Percentiles rank a stretch among this genome's conserved stretches.
Conservation (phyloP, 2,797 vertebrate species). For the Columba guinea region DNA sequence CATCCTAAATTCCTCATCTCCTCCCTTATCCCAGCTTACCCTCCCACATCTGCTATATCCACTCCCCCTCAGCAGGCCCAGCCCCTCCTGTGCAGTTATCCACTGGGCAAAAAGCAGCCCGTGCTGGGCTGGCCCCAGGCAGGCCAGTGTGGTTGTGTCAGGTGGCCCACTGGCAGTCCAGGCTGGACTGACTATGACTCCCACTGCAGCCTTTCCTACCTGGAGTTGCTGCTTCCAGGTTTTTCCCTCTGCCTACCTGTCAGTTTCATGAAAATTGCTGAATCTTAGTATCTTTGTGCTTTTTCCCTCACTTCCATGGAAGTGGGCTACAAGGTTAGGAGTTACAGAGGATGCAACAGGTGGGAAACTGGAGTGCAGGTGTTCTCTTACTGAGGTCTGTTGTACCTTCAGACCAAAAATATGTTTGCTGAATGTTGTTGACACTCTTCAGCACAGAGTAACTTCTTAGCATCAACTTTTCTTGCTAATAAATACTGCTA, state of each 20-base stretch:
- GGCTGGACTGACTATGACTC: background rate
- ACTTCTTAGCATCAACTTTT: background rate
- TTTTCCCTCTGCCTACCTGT: background rate
- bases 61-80: background rate
- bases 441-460: background rate
- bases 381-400: background rate
- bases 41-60: background rate
- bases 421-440: background rate
- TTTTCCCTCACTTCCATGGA: background rate
- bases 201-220: background rate
- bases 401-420: background rate
- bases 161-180: background rate
- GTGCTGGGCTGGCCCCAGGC: fast-evolving
- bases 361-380: background rate
- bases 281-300: background rate
- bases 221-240: background rate
- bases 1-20: background rate
- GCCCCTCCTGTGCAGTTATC: background rate
- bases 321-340: background rate
- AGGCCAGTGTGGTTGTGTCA: background rate
- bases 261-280: background rate
- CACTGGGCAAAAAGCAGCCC: background rate
- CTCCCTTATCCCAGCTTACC: background rate
- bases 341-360: background rate
- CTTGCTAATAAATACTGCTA: background rate